phyloP scores from a whole-genome alignment of 2,797 vertebrate species.

The Fundulus diaphanus region DNA sequence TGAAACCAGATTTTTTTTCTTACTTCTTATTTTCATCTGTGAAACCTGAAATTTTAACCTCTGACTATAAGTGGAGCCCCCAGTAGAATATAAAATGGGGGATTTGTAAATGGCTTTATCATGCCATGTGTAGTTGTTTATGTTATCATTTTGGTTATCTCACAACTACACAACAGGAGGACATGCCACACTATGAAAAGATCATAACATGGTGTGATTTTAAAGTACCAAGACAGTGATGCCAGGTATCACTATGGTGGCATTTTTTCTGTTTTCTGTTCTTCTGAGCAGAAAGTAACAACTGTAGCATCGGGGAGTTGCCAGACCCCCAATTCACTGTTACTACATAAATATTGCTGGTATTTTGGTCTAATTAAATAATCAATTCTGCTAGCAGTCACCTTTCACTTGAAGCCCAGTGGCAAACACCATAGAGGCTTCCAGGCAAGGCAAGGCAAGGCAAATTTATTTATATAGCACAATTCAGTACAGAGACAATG shows the following conservation, averaged over 20 bases:
- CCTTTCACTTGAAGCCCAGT: background rate
- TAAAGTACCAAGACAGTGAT: background rate
- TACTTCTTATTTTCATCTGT: background rate
- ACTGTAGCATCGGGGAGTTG: background rate
- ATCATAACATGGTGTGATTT: background rate
- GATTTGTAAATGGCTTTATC: background rate
- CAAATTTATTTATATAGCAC: too few species aligned
- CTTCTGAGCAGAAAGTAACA: background rate
- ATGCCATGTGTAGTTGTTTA: background rate
- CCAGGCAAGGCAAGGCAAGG: too few species aligned
- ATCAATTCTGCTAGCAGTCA: too few species aligned
- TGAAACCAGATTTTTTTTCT: background rate
- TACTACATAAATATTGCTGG: background rate
- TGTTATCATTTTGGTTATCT: background rate
- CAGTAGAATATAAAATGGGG: background rate
- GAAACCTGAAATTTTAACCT: background rate
- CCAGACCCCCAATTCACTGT: background rate
- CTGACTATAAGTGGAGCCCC: too few species aligned
- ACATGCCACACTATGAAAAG: too few species aligned
- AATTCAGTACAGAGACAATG: too few species aligned
- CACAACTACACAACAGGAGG: background rate
- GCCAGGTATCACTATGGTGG: background rate
- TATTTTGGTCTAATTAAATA: background rate
- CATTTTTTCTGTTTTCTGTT: background rate
- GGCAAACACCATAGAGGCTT: background rate